Percentiles rank a stretch among this genome's conserved stretches.
phyloP scores from a whole-genome alignment of 2,113 vertebrate genomes.

The Neolamprologus fasciatus region DNA sequence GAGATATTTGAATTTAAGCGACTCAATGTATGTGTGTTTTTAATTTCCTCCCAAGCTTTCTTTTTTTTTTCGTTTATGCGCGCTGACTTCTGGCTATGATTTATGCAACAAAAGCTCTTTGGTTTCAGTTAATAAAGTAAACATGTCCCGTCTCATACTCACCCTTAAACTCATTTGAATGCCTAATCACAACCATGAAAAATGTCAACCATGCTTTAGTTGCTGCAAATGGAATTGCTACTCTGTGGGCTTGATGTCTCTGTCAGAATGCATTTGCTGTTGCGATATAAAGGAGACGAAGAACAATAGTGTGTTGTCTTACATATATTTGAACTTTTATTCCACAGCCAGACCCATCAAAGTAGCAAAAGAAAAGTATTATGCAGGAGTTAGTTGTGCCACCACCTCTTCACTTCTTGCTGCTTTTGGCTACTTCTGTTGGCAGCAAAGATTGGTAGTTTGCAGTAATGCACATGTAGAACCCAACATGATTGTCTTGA shows the following conservation, averaged over 20 bases:
- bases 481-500: conserved; percentile 64
- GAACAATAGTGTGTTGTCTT: not conserved
- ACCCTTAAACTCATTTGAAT: not conserved
- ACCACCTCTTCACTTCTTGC: conserved; percentile 21
- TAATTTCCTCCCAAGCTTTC: not conserved
- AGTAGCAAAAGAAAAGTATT: not conserved
- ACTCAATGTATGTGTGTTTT: not conserved
- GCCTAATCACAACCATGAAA: not conserved
- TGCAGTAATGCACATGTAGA: conserved; percentile 58
- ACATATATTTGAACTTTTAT: not conserved
- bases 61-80: not conserved
- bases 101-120: not conserved
- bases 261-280: not conserved
- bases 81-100: not conserved
- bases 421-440: not conserved
- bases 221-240: not conserved
- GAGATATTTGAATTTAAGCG: not conserved
- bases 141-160: not conserved
- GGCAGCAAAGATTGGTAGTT: conserved; percentile 47
- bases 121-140: not conserved
- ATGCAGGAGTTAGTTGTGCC: conserved; percentile 26
- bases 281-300: not conserved
- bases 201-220: not conserved
- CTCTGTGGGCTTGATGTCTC: not conserved
- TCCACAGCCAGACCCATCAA: not conserved